phyloP scores from a whole-genome alignment of 2,113 vertebrate species.

The Phyllopteryx taeniolatus region DNA sequence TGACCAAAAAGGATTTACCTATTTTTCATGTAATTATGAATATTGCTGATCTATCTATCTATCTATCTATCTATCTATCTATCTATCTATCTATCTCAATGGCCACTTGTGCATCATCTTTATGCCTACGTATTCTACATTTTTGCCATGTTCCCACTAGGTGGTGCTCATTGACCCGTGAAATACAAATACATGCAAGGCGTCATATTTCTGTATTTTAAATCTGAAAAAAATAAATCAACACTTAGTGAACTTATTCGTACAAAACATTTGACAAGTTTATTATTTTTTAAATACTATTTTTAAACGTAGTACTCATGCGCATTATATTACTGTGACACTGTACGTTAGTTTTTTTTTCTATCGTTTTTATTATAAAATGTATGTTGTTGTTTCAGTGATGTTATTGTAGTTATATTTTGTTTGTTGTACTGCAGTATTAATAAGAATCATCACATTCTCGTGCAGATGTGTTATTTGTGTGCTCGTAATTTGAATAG shows the following conservation, averaged over 20 bases:
- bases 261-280: not conserved
- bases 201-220: slow-evolving; percentile 6
- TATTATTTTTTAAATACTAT: not conserved
- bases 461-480: not conserved
- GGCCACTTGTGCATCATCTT: no score
- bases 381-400: not conserved
- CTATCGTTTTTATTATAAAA: not conserved
- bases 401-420: not conserved
- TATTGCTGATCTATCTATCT: no score
- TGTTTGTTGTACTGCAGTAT: not conserved
- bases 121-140: not conserved
- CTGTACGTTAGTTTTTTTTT: not conserved
- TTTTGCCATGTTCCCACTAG: slow-evolving; percentile 45
- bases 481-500: not conserved
- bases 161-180: slow-evolving; percentile 50
- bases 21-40: no score
- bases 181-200: slow-evolving; percentile 16
- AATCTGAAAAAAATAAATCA: not conserved
- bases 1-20: no score
- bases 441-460: not conserved
- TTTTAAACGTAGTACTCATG: not conserved
- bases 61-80: no score
- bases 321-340: not conserved
- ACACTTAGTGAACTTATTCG: not conserved
- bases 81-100: no score